Evolutionary conservation across 2,113 vertebrate genomes (phyloP).

Genomic region (Aptenodytes forsteri): DNA sequence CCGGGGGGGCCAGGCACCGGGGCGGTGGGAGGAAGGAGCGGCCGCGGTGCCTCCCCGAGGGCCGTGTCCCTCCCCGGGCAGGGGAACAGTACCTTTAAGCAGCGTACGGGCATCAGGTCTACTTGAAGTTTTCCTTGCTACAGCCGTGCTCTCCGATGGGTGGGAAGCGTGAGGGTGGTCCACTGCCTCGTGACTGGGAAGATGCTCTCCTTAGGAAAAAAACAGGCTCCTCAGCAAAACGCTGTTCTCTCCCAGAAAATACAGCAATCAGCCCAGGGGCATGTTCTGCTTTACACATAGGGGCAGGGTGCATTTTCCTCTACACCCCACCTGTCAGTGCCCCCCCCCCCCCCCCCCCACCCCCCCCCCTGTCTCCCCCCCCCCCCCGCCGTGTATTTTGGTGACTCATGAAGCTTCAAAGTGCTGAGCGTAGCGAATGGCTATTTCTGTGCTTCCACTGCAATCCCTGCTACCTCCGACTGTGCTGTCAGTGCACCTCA

Average conservation of each 20-base stretch:
- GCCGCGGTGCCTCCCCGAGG: background rate
- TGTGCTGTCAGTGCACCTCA: background rate
- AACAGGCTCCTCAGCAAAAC: background rate
- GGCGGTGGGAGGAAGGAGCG: background rate
- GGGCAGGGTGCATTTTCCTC: background rate
- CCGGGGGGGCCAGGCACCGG: background rate
- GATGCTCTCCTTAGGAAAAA: background rate
- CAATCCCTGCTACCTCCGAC: background rate
- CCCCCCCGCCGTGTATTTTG: background rate
- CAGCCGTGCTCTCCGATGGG: background rate
- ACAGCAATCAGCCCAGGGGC: background rate
- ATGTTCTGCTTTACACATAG: fast-evolving
- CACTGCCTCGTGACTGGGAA: fast-evolving
- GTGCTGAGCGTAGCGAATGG: background rate
- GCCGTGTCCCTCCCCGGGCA: background rate
- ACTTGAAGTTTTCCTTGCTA: fast-evolving
- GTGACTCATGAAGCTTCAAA: background rate
- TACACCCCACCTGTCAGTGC: background rate
- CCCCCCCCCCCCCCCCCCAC: too few species aligned
- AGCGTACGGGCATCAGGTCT: fast-evolving
- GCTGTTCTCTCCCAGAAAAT: background rate
- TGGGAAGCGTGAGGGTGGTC: background rate
- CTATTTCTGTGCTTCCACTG: slow-evolving; percentile 14
- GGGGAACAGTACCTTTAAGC: fast-evolving
- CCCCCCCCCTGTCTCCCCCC: too few species aligned